Evolutionary conservation across 2,113 vertebrate species (phyloP).

Genomic region (Sitta europaea): DNA sequence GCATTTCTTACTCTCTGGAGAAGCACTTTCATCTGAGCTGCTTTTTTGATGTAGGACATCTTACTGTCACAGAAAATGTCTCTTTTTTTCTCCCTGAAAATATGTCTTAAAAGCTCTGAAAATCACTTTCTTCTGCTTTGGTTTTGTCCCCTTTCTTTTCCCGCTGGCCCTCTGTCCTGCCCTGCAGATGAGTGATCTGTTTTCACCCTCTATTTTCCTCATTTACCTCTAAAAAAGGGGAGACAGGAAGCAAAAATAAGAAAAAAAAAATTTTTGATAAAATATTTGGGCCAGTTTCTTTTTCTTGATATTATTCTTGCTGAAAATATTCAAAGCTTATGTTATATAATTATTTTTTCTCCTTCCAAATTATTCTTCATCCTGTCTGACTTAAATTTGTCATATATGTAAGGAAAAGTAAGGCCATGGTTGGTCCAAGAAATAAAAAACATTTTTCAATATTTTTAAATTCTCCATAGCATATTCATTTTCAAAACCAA

Average conservation of each 20-base stretch:
- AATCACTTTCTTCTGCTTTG: neutral
- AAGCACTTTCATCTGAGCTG: neutral
- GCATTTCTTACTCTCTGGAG: neutral
- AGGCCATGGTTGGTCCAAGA: neutral
- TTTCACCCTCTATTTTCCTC: neutral
- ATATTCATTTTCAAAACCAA: neutral
- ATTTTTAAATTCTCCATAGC: neutral
- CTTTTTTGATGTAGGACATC: neutral
- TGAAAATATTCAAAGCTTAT: neutral
- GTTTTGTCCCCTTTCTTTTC: neutral
- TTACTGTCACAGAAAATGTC: neutral
- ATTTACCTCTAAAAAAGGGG: neutral
- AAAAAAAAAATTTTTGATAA: neutral
- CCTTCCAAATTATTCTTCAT: neutral
- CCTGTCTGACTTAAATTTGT: neutral
- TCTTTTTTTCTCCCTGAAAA: neutral
- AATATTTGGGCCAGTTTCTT: neutral
- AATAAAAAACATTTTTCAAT: accelerated
- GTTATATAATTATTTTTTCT: neutral
- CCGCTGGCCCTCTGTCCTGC: neutral
- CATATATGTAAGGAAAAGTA: neutral
- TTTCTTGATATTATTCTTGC: neutral
- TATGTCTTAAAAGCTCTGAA: neutral
- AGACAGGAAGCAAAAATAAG: neutral
- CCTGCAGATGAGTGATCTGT: neutral